phyloP scores from a whole-genome alignment of 2,797 vertebrate species.

The Taeniopygia guttata region DNA sequence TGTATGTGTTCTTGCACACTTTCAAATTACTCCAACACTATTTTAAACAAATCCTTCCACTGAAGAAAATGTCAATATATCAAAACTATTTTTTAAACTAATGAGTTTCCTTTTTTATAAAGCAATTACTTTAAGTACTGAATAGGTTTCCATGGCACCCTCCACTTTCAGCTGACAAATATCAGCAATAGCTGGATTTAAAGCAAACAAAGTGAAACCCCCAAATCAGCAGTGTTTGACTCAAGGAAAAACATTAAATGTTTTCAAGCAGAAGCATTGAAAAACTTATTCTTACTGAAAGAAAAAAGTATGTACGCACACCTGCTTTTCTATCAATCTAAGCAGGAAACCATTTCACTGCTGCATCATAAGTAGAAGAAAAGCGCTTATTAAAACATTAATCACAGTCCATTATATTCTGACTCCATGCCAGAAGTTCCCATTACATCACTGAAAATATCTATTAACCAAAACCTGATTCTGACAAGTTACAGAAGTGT shows the following conservation, averaged over 20 bases:
- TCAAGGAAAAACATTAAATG: slow-evolving; percentile 34
- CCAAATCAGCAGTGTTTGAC: neutral
- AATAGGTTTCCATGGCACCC: slow-evolving; percentile 1
- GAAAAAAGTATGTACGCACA: slow-evolving; percentile 57
- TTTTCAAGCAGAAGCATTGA: slow-evolving; percentile 23
- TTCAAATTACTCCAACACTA: slow-evolving; percentile 9
- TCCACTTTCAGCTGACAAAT: slow-evolving; percentile 25
- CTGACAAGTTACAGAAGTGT: slow-evolving; percentile 80
- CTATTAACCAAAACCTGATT: slow-evolving; percentile 82
- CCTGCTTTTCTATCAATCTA: slow-evolving; percentile 77
- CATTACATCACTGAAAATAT: slow-evolving; percentile 82
- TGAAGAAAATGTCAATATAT: slow-evolving; percentile 11
- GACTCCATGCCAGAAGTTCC: slow-evolving; percentile 78
- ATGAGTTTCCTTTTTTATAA: slow-evolving; percentile 28
- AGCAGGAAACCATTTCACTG: slow-evolving; percentile 77
- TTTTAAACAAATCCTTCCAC: slow-evolving; percentile 54
- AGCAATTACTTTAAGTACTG: slow-evolving; percentile 42
- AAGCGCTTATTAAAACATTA: slow-evolving; percentile 84
- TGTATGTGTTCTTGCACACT: neutral
- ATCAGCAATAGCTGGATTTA: neutral
- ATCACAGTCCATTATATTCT: slow-evolving; percentile 82
- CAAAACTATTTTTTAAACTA: slow-evolving; percentile 43
- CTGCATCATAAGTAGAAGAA: slow-evolving; percentile 76
- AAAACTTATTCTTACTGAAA: slow-evolving; percentile 45
- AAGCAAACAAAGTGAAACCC: slow-evolving; percentile 32